A percentile compares a stretch with the other conserved stretches of the same genome.
phyloP scores from a whole-genome alignment of 2,888 invertebrate genomes.

The Phaedon cochleariae region DNA sequence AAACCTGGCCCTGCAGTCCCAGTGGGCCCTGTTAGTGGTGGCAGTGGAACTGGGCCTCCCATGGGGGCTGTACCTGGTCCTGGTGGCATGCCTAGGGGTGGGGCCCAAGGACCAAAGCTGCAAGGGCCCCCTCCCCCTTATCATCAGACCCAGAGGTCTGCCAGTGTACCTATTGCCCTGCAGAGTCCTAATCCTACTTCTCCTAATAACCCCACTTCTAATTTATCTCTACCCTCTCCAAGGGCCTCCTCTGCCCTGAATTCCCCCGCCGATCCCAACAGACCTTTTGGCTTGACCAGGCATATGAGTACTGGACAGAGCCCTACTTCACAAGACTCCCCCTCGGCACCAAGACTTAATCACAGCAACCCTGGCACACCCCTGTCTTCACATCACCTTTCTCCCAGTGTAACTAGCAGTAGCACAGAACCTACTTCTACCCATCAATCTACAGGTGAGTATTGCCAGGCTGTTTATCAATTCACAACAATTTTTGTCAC shows the following conservation, averaged over 20 bases:
- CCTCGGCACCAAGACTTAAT: conserved; percentile 64
- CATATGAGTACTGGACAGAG: conserved; percentile 69
- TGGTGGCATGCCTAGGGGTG: conserved; percentile 20
- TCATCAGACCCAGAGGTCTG: conserved; percentile 77
- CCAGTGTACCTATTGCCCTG: conserved; percentile 77
- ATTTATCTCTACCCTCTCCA: conserved; percentile 78
- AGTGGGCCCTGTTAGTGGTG: conserved; percentile 49
- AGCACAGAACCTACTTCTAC: conserved; percentile 58
- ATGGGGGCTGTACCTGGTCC: conserved; percentile 35
- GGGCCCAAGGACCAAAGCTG: conserved; percentile 59
- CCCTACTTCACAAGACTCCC: conserved; percentile 71
- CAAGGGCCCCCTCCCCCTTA: conserved; percentile 84
- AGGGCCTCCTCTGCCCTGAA: conserved; percentile 74
- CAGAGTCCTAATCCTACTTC: conserved; percentile 79
- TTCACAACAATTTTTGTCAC: no score
- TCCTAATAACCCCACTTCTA: conserved; percentile 76
- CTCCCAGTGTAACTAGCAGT: conserved; percentile 66
- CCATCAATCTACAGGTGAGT: conserved; percentile 60
- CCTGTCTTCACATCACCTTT: conserved; percentile 68
- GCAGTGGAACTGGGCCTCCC: conserved; percentile 38
- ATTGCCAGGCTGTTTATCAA: background rate
- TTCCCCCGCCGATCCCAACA: conserved; percentile 73
- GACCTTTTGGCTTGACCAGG: conserved; percentile 64
- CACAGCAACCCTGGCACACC: conserved; percentile 80
- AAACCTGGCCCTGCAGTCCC: conserved; percentile 53